Evolutionary conservation across 2,113 vertebrate genomes (phyloP), one percentile per base, ranked within the genome.

Genomic region (Bothrops jararaca): DNA sequence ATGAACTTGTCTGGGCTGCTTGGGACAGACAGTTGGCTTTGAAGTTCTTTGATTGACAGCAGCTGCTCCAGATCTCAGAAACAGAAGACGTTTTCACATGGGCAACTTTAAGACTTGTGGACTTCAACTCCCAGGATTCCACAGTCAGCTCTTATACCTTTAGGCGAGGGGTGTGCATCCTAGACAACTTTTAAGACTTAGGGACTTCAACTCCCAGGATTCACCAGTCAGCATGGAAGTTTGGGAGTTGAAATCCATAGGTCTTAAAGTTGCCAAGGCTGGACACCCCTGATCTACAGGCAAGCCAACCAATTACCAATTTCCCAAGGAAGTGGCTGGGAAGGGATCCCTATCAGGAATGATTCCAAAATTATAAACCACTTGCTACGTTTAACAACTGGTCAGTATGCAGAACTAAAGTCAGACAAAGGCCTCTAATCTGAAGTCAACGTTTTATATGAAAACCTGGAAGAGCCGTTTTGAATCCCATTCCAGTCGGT

Each of bases 401-500:
- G 39, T 11, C 52, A 20, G 74, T 34, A 20, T 23, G 69, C 2
- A 54, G 29, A 85, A 4, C 5, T n/a, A 7, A 50, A 52, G 6
- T 15, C 85, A 91, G 50, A 24, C 7, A 57, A 24, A 42, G 0
- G 52, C 9, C 52, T 87, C 29, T 13, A 60, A 20, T 13, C 29
- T 48, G 57, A 86, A 88, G 34, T 39, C 64, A 58, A 7, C 6
- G 1, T 56, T 39, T 85, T 9, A 24, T 6, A 90, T 15, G 39
- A 39, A 89, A 39, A 48, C 52, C 50, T 24, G 24, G 34, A 29
- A 45, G 74, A 3, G 99, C 98, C 97, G 99, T 98, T 93, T 99
- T 98, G 94, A 99, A 96, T 92, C 99, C 99, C 92, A 98, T 99
- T 98, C 99, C 99, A 92, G 86, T 96, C 95, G 23, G 93, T 26